Evolutionary conservation across 2,888 invertebrate genomes (phyloP), one percentile per base, ranked within the genome.

Genomic region (Parochlus steinenii): DNA sequence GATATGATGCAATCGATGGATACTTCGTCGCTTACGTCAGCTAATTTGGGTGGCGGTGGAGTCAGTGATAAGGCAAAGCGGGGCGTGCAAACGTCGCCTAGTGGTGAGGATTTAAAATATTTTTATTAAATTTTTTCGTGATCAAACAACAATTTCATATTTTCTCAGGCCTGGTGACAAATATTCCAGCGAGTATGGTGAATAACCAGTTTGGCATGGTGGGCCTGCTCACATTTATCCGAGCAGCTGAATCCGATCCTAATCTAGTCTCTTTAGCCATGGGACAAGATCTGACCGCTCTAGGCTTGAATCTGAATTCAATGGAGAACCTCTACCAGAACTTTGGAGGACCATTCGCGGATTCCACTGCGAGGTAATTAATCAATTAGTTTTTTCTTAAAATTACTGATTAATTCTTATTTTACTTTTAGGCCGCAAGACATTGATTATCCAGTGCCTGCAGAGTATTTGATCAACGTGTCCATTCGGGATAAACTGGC

Each of bases 171-270:
- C 83, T 86, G 67, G 92, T 98, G 52, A 87, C 93, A 58, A 93
- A 95, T 65, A 97, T 99, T 67, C 98, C 98, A 42, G 76, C 79
- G 46, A 87, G 87, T 55, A 98, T 99, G 97, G 89, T 99, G 45
- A 86, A 83, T 49, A 98, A 99, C 65, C 98, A 98, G 66, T 98
- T 93, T 61, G 98, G 98, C 49, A 97, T 99, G 69, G 93, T 97
- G 46, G 98, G 98, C 31, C 71, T 99, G 48, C 67, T 99, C 60
- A 92, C 97, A 47, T 97, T 97, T 64, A 93, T 99, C 48, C 73
- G 95, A 55, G 92, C 93, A 44, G 92, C 95, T 42, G 97, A 98
- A 64, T 83, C 89, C 39, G 93, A 97, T 64, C 92, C 89, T 36
- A 90, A 90, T 62, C 69, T 98, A 52, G 92, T 95, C 46, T 87